phyloP scores from a whole-genome alignment of 2,113 vertebrate genomes.

The Mola mola region DNA sequence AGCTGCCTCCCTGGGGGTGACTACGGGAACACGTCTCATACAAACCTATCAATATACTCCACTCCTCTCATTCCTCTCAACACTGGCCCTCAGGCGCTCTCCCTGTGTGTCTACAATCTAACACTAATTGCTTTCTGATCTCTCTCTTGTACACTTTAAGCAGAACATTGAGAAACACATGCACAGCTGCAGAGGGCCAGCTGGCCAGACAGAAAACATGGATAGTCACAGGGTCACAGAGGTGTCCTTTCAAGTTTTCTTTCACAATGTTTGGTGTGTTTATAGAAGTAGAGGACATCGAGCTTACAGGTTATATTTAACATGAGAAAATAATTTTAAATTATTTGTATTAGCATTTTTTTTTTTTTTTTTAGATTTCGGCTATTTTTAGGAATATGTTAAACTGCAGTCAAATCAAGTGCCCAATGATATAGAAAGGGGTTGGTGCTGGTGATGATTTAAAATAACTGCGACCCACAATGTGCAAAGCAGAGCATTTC shows the following conservation, averaged over 20 bases:
- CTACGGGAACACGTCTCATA: slow-evolving; percentile 55
- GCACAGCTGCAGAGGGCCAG: slow-evolving; percentile 53
- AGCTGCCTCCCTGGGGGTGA: slow-evolving; percentile 45
- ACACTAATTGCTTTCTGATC: slow-evolving; percentile 67
- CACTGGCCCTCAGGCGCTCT: slow-evolving; percentile 51
- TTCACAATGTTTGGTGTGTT: background rate
- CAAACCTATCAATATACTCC: slow-evolving; percentile 66
- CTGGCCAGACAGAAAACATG: slow-evolving; percentile 19
- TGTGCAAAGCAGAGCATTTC: too few relatives aligned
- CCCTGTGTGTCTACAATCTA: slow-evolving; percentile 46
- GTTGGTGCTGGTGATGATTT: too few relatives aligned
- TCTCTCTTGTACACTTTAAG: slow-evolving; percentile 62
- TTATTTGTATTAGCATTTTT: too few relatives aligned
- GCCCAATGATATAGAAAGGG: too few relatives aligned
- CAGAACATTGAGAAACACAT: slow-evolving; percentile 46
- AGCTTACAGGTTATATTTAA: background rate
- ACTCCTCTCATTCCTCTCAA: slow-evolving; percentile 43
- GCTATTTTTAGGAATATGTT: too few relatives aligned
- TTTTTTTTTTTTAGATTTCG: too few relatives aligned
- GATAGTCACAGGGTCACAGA: slow-evolving; percentile 6
- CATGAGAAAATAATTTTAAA: too few relatives aligned
- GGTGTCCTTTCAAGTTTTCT: too few relatives aligned
- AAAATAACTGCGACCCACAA: too few relatives aligned
- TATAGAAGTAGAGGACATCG: background rate
- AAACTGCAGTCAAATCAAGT: too few relatives aligned